phyloP scores from a whole-genome alignment of 2,113 vertebrate species.

The Nymphicus hollandicus region DNA sequence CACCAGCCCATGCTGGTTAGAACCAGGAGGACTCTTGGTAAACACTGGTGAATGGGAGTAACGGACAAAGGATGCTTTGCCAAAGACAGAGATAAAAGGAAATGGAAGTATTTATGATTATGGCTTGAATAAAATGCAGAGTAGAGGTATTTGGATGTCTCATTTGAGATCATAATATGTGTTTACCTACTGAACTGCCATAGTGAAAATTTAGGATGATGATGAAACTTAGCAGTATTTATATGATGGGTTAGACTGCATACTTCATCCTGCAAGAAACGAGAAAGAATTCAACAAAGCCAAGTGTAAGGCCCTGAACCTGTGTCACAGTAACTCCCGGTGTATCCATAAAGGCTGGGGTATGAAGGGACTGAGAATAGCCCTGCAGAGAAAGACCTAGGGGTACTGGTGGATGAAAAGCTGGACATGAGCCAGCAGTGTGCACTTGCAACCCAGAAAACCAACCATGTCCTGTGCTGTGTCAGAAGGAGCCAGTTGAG shows the following conservation, averaged over 20 bases:
- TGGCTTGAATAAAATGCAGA: background rate
- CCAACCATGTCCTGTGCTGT: background rate
- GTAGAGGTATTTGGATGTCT: background rate
- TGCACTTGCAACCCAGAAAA: background rate
- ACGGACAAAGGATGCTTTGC: background rate
- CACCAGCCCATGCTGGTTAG: background rate
- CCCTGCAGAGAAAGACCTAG: background rate
- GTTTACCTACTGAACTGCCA: background rate
- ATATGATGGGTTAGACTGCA: background rate
- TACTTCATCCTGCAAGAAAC: background rate
- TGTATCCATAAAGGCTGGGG: background rate
- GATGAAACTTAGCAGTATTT: background rate
- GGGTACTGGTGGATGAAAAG: background rate
- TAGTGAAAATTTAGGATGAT: background rate
- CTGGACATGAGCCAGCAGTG: accelerated
- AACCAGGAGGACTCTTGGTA: background rate
- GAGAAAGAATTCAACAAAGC: background rate
- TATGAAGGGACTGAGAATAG: background rate
- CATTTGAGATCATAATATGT: background rate
- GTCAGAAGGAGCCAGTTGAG: background rate
- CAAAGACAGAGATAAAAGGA: background rate
- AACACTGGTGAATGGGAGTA: background rate
- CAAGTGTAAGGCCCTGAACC: background rate
- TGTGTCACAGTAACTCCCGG: accelerated
- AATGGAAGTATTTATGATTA: background rate